A percentile compares a stretch with the other conserved stretches of the same genome.
phyloP scores from a whole-genome alignment of 2,113 vertebrate species.

The Cyprinus carpio region DNA sequence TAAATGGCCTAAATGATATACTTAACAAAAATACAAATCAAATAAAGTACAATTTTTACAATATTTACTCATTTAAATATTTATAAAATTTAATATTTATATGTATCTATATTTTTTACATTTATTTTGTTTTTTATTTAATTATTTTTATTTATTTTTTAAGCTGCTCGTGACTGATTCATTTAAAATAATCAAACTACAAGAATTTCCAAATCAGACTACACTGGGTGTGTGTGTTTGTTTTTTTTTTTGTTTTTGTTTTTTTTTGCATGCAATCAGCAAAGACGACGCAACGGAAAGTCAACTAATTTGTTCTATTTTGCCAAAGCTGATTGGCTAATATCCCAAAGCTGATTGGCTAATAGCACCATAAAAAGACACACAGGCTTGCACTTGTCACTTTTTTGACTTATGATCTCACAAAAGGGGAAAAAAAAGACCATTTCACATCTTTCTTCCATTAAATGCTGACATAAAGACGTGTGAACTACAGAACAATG shows the following conservation, averaged over 20 bases:
- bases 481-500: neutral
- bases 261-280: neutral
- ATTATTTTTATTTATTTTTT: no score
- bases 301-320: neutral
- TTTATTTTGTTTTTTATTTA: no score
- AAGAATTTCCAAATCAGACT: neutral
- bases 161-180: neutral
- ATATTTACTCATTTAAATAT: neutral
- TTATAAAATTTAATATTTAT: neutral
- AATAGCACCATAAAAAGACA: neutral
- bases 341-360: neutral
- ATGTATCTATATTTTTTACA: no score
- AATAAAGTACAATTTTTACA: neutral
- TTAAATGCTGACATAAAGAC: neutral
- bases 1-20: neutral
- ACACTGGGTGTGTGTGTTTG: neutral
- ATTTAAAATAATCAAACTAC: neutral
- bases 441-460: neutral
- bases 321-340: constrained; percentile 4
- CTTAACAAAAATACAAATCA: neutral
- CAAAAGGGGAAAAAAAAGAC: neutral
- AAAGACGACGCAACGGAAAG: neutral
- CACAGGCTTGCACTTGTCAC: neutral
- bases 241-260: neutral
- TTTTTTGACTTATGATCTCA: neutral